phyloP scores from a whole-genome alignment of 2,888 invertebrate species.

The Nomada flava region DNA sequence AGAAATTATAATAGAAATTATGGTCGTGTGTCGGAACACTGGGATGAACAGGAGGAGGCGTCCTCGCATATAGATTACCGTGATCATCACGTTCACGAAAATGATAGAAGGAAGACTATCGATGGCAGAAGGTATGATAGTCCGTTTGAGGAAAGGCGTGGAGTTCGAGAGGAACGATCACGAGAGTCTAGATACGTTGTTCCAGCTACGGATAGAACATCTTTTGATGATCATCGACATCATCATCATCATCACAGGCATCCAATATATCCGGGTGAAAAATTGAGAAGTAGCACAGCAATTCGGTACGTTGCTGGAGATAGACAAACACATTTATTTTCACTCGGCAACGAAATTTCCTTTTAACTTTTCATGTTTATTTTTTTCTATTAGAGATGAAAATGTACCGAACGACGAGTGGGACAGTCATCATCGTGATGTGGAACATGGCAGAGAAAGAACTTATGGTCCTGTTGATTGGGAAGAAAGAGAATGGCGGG shows the following conservation, averaged over 20 bases:
- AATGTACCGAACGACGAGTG: constrained; percentile 78
- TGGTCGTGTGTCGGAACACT: constrained; percentile 78
- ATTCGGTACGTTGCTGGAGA: constrained; percentile 64
- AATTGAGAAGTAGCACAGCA: constrained; percentile 69
- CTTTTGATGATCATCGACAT: constrained; percentile 76
- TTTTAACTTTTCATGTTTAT: constrained; percentile 6
- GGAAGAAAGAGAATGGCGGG: constrained; percentile 82
- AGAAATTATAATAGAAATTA: constrained; percentile 78
- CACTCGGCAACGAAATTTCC: neutral
- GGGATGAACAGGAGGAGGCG: constrained; percentile 81
- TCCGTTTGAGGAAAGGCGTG: constrained; percentile 83
- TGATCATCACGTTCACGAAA: constrained; percentile 79
- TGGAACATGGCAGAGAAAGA: constrained; percentile 79
- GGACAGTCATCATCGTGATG: constrained; percentile 80
- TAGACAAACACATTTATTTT: neutral
- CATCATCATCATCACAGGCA: constrained; percentile 74
- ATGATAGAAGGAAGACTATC: constrained; percentile 77
- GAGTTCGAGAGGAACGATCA: constrained; percentile 83
- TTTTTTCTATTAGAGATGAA: constrained; percentile 76
- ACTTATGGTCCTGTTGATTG: constrained; percentile 77
- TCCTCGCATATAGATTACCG: constrained; percentile 77
- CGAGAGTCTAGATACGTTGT: constrained; percentile 76
- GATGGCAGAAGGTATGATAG: constrained; percentile 82
- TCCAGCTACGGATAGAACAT: constrained; percentile 67
- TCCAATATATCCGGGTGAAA: constrained; percentile 75